Conservation (phyloP, 2,888 invertebrate species). For the Oasisia sp. region DNA sequence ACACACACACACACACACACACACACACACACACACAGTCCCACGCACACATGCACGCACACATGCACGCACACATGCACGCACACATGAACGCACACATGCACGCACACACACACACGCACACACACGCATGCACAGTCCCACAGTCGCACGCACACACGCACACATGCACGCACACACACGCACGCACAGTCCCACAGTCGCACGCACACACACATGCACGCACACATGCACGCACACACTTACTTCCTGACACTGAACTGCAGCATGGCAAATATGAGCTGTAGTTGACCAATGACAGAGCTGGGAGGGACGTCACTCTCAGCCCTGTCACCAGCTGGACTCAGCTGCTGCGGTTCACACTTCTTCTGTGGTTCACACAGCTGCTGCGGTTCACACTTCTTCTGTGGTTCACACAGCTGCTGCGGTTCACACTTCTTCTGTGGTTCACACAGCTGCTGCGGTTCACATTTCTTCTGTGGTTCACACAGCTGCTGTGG, state of each 20-base stretch:
- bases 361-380: not conserved
- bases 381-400: not conserved
- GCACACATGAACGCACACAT: not conserved
- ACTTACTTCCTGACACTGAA: constrained; percentile 68
- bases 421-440: no score
- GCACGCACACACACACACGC: not conserved
- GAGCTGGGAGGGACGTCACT: constrained; percentile 45
- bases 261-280: constrained; percentile 73
- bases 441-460: no score
- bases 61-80: not conserved
- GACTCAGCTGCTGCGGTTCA: not conserved
- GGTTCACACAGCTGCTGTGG: no score
- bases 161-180: not conserved
- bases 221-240: not conserved
- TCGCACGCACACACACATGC: not conserved
- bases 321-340: not conserved
- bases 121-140: no score
- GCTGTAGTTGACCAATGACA: constrained; percentile 70
- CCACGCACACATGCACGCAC: not conserved
- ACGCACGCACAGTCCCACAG: not conserved
- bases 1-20: no score
- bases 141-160: not conserved
- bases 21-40: not conserved
- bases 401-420: no score
- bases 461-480: no score